Evolutionary conservation across 23 tunicate genomes (phyloP).

Genomic region (Ascidia mentula): DNA sequence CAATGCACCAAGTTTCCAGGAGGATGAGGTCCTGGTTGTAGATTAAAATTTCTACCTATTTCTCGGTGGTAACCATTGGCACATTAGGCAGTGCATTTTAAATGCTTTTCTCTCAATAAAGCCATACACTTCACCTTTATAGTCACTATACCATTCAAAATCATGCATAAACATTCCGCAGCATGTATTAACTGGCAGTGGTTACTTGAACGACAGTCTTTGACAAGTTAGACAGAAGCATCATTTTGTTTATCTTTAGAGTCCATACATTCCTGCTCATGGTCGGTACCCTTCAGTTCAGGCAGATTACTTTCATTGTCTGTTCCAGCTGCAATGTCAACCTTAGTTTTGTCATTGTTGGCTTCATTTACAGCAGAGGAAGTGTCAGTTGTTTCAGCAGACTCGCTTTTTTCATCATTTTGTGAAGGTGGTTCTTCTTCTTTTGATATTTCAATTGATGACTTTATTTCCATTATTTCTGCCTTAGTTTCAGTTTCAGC

Average conservation of each 20-base stretch:
- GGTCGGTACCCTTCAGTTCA: neutral
- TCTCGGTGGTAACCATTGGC: neutral
- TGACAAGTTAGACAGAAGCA: too few species aligned
- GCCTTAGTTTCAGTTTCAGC: neutral
- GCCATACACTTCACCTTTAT: neutral
- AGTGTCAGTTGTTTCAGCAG: neutral
- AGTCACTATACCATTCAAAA: neutral
- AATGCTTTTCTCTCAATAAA: neutral
- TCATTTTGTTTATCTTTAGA: neutral
- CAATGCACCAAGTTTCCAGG: neutral
- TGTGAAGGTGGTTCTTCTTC: neutral
- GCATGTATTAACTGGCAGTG: too few species aligned
- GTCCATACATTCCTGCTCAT: neutral
- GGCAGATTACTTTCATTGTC: neutral
- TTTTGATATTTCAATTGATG: neutral
- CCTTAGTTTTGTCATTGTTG: conserved; percentile 21
- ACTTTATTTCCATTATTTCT: neutral
- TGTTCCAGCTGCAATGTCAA: neutral
- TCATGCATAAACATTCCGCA: too few species aligned
- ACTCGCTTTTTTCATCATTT: neutral
- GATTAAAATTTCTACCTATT: neutral
- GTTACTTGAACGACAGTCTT: too few species aligned
- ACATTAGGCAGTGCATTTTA: neutral
- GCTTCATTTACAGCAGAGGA: conserved; percentile 10
- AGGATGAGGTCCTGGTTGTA: neutral